Base-by-base conservation (phyloP, 2,888 invertebrate genomes). In the Allygus modestus region DNA sequence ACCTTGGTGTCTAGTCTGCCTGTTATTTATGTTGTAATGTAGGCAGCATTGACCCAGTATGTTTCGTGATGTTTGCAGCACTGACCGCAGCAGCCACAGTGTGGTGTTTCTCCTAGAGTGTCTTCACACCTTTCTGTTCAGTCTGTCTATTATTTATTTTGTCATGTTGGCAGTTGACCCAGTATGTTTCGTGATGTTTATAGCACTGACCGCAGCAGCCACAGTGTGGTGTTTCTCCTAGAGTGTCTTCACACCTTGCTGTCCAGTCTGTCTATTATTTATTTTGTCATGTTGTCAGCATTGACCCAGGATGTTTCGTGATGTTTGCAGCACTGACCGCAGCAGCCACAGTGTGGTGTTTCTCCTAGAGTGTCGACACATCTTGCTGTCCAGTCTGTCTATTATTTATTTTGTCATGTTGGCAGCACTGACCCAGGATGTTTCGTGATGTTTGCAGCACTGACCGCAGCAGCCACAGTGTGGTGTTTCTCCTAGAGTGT, bases 231-330 rank as follows among this genome's bases (percentile, higher is more conserved):
- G 1, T 96, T 97, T 90, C n/a, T n/a, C n/a, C 91, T 98, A 84
- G 97, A 98, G 90, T 97, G 97, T 89, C 92, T 98, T 83, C 92
- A 97, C 86, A 97, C 97, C 0, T 91, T 98, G 85, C 95, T 97
- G 88, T 95, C 96, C 12, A 97, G 96, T 81, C 91, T 97, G 81
- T n/a, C n/a, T n/a, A n/a, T n/a, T n/a, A n/a, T n/a, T n/a, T n/a
- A n/a, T n/a, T n/a, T n/a, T n/a, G n/a, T n/a, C n/a, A n/a, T n/a
- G n/a, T n/a, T n/a, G n/a, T n/a, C n/a, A n/a, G n/a, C n/a, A n/a
- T n/a, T n/a, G n/a, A n/a, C n/a, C n/a, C n/a, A n/a, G n/a, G n/a
- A n/a, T n/a, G 37, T 37, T 37, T 37, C 37, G n/a, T n/a, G n/a
- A n/a, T n/a, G n/a, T n/a, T n/a, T n/a, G n/a, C n/a, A 94, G 94